A percentile compares a stretch with the other conserved stretches of the same genome.
phyloP scores from a whole-genome alignment of 2,113 vertebrate species.

The Hydropotes inermis region DNA sequence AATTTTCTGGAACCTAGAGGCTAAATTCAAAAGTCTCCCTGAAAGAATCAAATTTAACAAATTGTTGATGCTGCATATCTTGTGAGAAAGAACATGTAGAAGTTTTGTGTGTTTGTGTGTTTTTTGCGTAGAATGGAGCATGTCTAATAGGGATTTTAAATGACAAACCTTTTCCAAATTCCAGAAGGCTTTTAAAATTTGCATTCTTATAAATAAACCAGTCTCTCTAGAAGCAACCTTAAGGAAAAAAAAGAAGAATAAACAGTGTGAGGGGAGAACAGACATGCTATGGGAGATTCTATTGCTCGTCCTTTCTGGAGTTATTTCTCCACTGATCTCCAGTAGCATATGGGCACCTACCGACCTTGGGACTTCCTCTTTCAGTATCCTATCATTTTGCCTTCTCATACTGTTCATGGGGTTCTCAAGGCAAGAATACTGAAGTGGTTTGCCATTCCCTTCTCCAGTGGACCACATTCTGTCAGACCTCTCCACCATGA shows the following conservation, averaged over 20 bases:
- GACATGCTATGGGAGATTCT: not conserved
- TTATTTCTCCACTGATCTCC: no score
- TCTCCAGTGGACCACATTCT: no score
- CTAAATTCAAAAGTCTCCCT: constrained; percentile 38
- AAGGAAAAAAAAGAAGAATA: not conserved
- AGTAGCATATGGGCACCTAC: no score
- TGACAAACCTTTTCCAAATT: constrained; percentile 63
- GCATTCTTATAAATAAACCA: constrained; percentile 66
- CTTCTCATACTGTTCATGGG: no score
- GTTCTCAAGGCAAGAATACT: no score
- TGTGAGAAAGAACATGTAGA: constrained; percentile 42
- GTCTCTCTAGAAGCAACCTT: constrained; percentile 58
- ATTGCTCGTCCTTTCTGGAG: not conserved
- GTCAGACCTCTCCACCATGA: no score
- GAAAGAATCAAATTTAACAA: constrained; percentile 36
- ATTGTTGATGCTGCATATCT: constrained; percentile 4
- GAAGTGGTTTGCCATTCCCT: no score
- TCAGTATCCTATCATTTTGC: no score
- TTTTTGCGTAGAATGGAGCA: not conserved
- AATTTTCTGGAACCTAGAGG: constrained; percentile 35
- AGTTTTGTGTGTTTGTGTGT: not conserved
- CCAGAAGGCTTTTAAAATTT: constrained; percentile 67
- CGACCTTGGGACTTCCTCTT: no score
- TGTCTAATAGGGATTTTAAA: constrained; percentile 50
- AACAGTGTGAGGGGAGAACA: not conserved